phyloP scores from a whole-genome alignment of 2,113 vertebrate genomes.

The Rhea pennata region DNA sequence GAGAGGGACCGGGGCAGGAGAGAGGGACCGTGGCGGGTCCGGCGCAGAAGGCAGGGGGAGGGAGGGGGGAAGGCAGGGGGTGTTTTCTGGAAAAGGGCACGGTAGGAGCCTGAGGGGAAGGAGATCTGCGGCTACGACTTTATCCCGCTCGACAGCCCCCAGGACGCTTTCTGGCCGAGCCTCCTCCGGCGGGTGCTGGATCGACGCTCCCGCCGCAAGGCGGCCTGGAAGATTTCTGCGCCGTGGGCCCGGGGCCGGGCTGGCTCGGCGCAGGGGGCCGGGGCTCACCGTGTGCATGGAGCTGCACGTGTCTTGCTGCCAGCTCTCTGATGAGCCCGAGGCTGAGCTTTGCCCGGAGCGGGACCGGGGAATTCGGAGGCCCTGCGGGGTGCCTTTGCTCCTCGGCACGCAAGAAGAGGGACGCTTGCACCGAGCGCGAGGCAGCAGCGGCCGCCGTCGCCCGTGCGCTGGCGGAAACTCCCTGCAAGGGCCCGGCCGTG shows the following conservation, averaged over 20 bases:
- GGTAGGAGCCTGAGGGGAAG: not conserved
- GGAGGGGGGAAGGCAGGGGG: not conserved
- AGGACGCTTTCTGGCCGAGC: not conserved
- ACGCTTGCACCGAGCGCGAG: no score
- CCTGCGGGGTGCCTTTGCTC: no score
- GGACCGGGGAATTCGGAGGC: no score
- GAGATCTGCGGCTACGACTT: not conserved
- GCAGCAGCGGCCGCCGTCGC: no score
- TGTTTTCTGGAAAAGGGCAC: not conserved
- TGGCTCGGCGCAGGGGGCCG: no score
- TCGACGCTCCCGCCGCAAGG: constrained; percentile 84
- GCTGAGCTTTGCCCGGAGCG: no score
- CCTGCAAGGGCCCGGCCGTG: no score
- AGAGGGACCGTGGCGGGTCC: rapidly evolving
- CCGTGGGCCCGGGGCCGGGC: constrained; percentile 75
- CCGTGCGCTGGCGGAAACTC: no score
- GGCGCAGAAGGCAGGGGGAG: not conserved
- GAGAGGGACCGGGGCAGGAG: not conserved
- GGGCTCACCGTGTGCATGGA: no score
- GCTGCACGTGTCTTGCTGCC: no score
- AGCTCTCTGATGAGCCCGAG: no score
- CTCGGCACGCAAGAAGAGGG: no score
- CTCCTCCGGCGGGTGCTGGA: not conserved
- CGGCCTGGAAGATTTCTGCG: constrained; percentile 83
- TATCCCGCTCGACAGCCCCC: not conserved